Percentiles rank a stretch among this genome's conserved stretches.
These are phyloP conservation scores for Oxyura jamaicensis DNA, from an alignment of 2,113 vertebrate species.

Conservation along the genomic window DNA sequence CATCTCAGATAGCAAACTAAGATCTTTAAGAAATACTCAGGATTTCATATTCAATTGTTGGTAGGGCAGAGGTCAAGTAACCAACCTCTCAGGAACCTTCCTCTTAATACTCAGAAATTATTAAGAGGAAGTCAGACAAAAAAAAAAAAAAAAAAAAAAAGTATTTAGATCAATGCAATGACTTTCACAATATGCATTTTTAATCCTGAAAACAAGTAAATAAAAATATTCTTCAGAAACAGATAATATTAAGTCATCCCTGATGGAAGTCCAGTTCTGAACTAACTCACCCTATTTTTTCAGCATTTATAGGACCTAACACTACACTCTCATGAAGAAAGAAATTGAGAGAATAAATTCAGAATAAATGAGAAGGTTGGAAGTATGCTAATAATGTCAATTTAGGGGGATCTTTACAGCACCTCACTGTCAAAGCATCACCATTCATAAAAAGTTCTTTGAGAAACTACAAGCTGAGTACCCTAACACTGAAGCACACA, in stretches of 20 bases:
- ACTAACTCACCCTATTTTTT: background rate
- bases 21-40: background rate
- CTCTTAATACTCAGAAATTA: background rate
- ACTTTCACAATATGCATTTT: background rate
- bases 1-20: background rate
- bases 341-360: background rate
- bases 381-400: fast-evolving
- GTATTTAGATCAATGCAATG: fast-evolving
- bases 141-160: background rate
- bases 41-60: background rate
- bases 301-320: background rate
- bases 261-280: background rate
- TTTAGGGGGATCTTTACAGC: background rate
- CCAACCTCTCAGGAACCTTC: no score
- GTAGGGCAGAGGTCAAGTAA: background rate
- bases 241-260: background rate
- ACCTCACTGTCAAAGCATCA: background rate
- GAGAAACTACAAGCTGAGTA: background rate
- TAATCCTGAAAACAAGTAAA: background rate
- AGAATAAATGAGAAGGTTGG: background rate
- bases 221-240: background rate
- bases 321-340: fast-evolving
- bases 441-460: background rate
- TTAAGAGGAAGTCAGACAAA: background rate
- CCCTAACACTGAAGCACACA: background rate